phyloP scores from a whole-genome alignment of 2,888 invertebrate species.

The Nowickia ferox region DNA sequence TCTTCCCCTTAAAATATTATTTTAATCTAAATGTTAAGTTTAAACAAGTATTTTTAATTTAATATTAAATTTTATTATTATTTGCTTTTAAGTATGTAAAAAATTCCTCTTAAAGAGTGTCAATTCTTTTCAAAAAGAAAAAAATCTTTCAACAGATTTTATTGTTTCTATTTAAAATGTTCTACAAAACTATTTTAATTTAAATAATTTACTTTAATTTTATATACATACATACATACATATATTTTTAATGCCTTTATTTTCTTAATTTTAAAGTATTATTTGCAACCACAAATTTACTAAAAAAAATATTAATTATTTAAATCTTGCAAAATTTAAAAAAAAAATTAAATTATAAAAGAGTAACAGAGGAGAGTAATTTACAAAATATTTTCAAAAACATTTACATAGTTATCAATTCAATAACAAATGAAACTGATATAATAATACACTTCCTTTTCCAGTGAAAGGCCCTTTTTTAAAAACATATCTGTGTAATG shows the following conservation, averaged over 20 bases:
- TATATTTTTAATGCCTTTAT: not conserved
- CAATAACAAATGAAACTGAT: too few species aligned
- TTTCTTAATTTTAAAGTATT: constrained; percentile 59
- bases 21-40: constrained; percentile 63
- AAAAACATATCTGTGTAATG: too few species aligned
- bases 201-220: constrained; percentile 14
- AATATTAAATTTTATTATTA: constrained; percentile 42
- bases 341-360: constrained; percentile 12
- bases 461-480: too few species aligned
- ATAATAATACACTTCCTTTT: too few species aligned
- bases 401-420: too few species aligned
- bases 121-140: constrained; percentile 14
- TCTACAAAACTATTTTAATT: constrained; percentile 2
- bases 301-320: constrained; percentile 55
- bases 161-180: not conserved
- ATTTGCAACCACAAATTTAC: constrained; percentile 38
- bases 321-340: constrained; percentile 8
- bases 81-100: constrained; percentile 28
- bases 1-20: constrained; percentile 13
- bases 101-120: constrained; percentile 59
- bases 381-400: not conserved
- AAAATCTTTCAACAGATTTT: not conserved
- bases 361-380: not conserved
- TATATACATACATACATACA: not conserved
- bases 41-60: constrained; percentile 56